A percentile compares a stretch with the other conserved stretches of the same genome.
phyloP scores from a whole-genome alignment of 1,140 invertebrate species.

The Polyergus mexicanus region DNA sequence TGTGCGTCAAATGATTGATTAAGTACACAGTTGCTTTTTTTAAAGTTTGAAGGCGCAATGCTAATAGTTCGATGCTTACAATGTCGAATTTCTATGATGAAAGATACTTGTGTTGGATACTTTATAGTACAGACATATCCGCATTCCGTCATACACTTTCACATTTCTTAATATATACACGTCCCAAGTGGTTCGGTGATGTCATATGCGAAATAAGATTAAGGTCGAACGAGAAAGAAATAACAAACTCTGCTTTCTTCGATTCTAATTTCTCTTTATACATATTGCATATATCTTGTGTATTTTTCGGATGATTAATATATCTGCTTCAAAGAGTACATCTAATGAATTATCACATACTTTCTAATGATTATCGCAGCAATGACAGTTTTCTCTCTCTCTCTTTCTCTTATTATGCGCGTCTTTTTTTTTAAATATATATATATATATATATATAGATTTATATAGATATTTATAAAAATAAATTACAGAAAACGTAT shows the following conservation, averaged over 20 bases:
- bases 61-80: not conserved
- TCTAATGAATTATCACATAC: not conserved
- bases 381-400: not conserved
- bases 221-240: slow-evolving; percentile 1
- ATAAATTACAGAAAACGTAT: not conserved
- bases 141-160: slow-evolving; percentile 72
- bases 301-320: not conserved
- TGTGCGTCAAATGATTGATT: not conserved
- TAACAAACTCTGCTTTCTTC: slow-evolving; percentile 29
- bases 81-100: slow-evolving; percentile 47
- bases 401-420: not conserved
- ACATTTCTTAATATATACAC: slow-evolving; percentile 66
- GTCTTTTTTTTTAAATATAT: not conserved
- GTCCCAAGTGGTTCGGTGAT: slow-evolving; percentile 41
- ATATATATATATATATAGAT: no score
- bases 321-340: not conserved
- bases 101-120: not conserved
- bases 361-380: not conserved
- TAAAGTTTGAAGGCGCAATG: not conserved
- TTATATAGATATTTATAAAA: not conserved
- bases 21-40: not conserved
- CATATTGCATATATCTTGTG: not conserved
- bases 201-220: slow-evolving; percentile 22
- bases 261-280: slow-evolving; percentile 22
- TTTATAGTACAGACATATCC: slow-evolving; percentile 18